Percentiles rank a stretch among this genome's conserved stretches.
phyloP scores from a whole-genome alignment of 2,113 vertebrate species.

The Desmodus rotundus region DNA sequence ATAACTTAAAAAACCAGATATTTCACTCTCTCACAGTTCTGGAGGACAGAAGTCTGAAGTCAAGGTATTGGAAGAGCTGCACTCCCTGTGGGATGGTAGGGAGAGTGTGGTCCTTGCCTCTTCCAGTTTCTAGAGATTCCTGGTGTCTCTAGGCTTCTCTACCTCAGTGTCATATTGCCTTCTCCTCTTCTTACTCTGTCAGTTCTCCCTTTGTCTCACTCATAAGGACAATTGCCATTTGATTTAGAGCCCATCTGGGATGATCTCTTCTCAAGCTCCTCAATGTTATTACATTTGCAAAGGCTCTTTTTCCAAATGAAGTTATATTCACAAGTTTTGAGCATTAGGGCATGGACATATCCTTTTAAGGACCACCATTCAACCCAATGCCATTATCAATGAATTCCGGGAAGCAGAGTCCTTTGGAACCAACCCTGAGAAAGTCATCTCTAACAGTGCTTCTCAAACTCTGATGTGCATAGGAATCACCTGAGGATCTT shows the following conservation, averaged over 20 bases:
- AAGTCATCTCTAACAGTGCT: neutral
- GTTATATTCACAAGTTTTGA: neutral
- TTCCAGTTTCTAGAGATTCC: neutral
- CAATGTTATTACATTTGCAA: neutral
- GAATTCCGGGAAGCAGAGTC: neutral
- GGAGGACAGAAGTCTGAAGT: neutral
- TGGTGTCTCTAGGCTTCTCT: neutral
- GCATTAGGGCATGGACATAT: neutral
- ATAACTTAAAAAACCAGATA: neutral
- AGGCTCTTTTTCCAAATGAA: neutral
- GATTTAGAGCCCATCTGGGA: neutral
- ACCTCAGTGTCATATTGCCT: neutral
- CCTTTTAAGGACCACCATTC: neutral
- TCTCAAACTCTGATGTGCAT: neutral
- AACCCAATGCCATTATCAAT: neutral
- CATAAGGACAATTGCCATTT: neutral
- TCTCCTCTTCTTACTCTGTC: neutral
- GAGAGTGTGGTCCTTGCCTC: neutral
- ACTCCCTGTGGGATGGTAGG: too few species aligned
- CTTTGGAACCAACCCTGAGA: neutral
- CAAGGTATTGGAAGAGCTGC: too few species aligned
- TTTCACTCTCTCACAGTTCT: neutral
- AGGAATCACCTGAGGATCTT: neutral
- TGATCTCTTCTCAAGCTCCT: neutral
- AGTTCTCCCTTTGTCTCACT: neutral